Percentiles rank a stretch among this genome's conserved stretches.
Conservation (phyloP, 30 jellyfish, hydroid and myxozoan species). For the Aurelia coerulea region DNA sequence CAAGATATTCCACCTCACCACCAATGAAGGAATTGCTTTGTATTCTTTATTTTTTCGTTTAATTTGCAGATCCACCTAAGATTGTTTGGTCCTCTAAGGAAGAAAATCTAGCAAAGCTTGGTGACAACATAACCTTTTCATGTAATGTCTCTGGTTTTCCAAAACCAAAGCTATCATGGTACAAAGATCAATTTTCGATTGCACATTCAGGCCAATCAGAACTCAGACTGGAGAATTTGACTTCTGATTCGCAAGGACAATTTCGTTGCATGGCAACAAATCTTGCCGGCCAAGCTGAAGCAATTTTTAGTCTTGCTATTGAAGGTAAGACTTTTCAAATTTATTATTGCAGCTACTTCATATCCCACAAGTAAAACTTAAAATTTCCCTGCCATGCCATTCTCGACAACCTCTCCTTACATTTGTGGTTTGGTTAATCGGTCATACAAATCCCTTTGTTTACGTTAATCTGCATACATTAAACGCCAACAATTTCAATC, state of each 20-base stretch:
- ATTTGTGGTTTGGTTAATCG: too few species aligned
- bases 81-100: slow-evolving; percentile 44
- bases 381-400: too few species aligned
- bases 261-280: slow-evolving; percentile 86
- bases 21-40: too few species aligned
- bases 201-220: background rate
- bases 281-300: slow-evolving; percentile 82
- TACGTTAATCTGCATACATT: too few species aligned
- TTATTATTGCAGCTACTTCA: background rate
- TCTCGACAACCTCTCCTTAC: too few species aligned
- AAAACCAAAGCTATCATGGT: slow-evolving; percentile 78
- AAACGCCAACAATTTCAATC: too few species aligned
- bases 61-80: slow-evolving; percentile 81
- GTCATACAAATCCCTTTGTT: too few species aligned
- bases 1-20: too few species aligned
- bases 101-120: slow-evolving; percentile 56
- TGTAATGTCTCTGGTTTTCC: slow-evolving; percentile 90
- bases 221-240: slow-evolving; percentile 32
- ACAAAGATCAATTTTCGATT: slow-evolving; percentile 2
- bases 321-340: slow-evolving; percentile 58
- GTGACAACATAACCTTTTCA: slow-evolving; percentile 20
- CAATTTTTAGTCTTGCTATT: slow-evolving; percentile 64
- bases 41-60: too few species aligned
- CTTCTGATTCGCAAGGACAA: slow-evolving; percentile 87
- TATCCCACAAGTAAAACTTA: too few species aligned